Evolutionary conservation across 2,113 vertebrate species (phyloP).

Genomic region (Triplophysa dalaica): DNA sequence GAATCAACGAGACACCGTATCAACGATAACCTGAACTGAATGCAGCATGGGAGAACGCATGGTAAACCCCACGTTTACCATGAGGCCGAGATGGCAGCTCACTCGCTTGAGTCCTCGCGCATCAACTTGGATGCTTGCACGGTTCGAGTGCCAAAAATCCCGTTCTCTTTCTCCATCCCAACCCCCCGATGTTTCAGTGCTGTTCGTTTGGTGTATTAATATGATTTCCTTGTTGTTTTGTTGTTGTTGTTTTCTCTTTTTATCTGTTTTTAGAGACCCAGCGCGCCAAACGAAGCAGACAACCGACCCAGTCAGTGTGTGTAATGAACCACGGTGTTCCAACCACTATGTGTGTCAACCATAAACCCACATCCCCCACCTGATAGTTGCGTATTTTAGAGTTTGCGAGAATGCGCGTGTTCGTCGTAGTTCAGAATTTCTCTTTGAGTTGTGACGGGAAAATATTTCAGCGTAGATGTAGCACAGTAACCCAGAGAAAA

Average conservation of each 20-base stretch:
- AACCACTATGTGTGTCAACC: conserved; percentile 61
- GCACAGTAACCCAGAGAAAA: conserved; percentile 64
- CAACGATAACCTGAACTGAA: conserved; percentile 11
- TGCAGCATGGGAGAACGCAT: conserved; percentile 70
- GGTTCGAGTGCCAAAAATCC: conserved; percentile 36
- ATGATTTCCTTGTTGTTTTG: conserved; percentile 72
- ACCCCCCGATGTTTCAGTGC: conserved; percentile 31
- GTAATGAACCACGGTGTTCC: conserved; percentile 61
- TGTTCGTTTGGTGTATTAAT: conserved; percentile 59
- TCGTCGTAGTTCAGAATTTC: conserved; percentile 42
- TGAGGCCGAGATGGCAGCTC: conserved; percentile 67
- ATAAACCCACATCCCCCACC: conserved; percentile 56
- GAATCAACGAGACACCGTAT: not conserved
- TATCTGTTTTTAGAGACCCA: conserved; percentile 56
- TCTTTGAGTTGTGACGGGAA: conserved; percentile 42
- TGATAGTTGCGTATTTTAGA: conserved; percentile 44
- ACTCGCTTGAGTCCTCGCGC: conserved; percentile 51
- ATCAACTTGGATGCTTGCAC: conserved; percentile 30
- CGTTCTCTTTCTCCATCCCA: conserved; percentile 40
- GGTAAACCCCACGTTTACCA: conserved; percentile 70
- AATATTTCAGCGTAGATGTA: conserved; percentile 76
- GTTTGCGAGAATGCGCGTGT: conserved; percentile 22
- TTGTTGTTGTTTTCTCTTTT: conserved; percentile 69
- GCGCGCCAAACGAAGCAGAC: conserved; percentile 55
- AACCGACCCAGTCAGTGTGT: conserved; percentile 58